Evolutionary conservation across 2,113 vertebrate genomes (phyloP), one percentile per base, ranked within the genome.

Genomic region (Oxygymnocypris stewartii): DNA sequence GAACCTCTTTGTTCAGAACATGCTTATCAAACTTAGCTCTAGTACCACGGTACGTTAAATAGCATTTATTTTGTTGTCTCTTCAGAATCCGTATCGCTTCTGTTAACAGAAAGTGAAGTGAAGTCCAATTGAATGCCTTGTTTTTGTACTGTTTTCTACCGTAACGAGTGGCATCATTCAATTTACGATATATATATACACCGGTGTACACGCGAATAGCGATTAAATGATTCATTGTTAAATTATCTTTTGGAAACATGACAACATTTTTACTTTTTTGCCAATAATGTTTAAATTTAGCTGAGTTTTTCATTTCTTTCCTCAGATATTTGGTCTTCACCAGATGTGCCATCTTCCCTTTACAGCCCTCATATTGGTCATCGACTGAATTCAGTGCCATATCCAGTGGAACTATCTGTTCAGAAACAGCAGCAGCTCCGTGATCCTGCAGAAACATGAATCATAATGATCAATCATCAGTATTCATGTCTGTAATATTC

Each of bases 61-160:
- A 25, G 13, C 74, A 76, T 9, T 1, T 13, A 31, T 0, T 0
- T 40, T 47, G 35, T 37, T 4, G 13, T 49, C 16, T 44, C 28
- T 31, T 31, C 28, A 31, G n/a, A 47, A 49, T 76, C 42, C 49
- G 0, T 14, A 9, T 7, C 1, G 44, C 74, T 4, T 76, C 13
- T 76, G 74, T 76, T 76, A 76, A 28, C 44, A 76, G 13, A 28
- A 76, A 49, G 44, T 76, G 65, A 69, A 69, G 65, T 69, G 65
- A 69, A 69, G 7, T 3, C 65, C 65, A 69, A 18, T 3, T 2
- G n/a, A 8, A 69, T 69, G 28, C 1, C 6, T 16, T 12, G 4
- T 16, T 1, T 69, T 35, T 69, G n/a, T 69, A 69, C 7, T 69
- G 5, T 69, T 35, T 6, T 57, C 7, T 73, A 18, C 35, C 69